Evolutionary conservation across 35 echinoderm and acorn worm species (phyloP), one percentile per base, ranked within the genome.

Genomic region (Diadema setosum): DNA sequence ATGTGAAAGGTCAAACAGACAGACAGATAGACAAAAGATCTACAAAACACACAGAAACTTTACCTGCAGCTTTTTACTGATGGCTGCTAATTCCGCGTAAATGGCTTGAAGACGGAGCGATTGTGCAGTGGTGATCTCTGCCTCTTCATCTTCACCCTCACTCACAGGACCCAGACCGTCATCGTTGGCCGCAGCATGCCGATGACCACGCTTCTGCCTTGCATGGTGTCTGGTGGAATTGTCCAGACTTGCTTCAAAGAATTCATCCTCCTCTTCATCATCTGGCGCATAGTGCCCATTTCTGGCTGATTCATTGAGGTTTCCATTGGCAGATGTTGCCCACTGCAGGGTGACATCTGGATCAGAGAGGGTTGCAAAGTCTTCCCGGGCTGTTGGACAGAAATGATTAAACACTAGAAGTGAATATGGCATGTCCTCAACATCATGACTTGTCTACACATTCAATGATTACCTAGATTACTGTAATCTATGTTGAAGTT

Each of bases 11-110:
- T n/a, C n/a, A n/a, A n/a, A n/a, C n/a, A n/a, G n/a, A n/a, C n/a
- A n/a, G n/a, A n/a, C n/a, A n/a, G n/a, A n/a, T n/a, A n/a, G n/a
- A n/a, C n/a, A n/a, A n/a, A n/a, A n/a, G n/a, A n/a, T n/a, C n/a
- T n/a, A n/a, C n/a, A n/a, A n/a, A n/a, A n/a, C n/a, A n/a, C n/a
- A n/a, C n/a, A n/a, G n/a, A n/a, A n/a, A n/a, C n/a, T n/a, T n/a
- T 84, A 97, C 95, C 91, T 97, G 87, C 44, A 97, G 67, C 44
- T 93, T 93, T 18, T 81, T 84, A 63, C 87, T 89, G 32, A 97
- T 97, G 30, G 49, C 83, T 35, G 83, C 91, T 31, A 97, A 45
- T 61, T 97, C 95, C 30, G 58, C 87, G 84, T 97, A 93, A 34
- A 97, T 87, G 74, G 78, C 80, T 12, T 91, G 31, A 1, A 93